Base-by-base conservation (phyloP, 2,113 vertebrate species). In the Pituophis catenifer region DNA sequence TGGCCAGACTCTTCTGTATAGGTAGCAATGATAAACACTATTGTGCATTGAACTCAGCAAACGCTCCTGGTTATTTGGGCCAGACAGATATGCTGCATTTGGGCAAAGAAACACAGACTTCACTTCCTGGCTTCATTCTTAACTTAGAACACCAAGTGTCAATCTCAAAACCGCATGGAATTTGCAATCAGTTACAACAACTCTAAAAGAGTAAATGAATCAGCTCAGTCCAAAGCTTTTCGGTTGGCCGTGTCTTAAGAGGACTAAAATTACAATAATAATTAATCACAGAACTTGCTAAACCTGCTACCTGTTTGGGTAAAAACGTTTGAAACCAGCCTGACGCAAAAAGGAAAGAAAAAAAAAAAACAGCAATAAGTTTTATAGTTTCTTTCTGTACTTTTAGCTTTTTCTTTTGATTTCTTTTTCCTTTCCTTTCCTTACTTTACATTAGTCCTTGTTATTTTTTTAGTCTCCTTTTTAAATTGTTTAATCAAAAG, bases 161-260 rank as follows among this genome's bases (percentile, higher is more conserved):
- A 86, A 19, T 94, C 90, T 91, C 53, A 6, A 15, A 93, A 88
- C 59, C 89, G 21, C 50, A 93, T 88, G 91, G 91, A 53, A 91
- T 91, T 91, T 11, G 89, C 52, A 57, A 50, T 57, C 75, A 92
- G 58, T 29, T 29, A 9, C 29, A 90, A 17, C n/a, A 70, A 93
- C 89, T 93, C 94, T 54, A 94, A 70, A n/a, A 9, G 62, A 65
- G 94, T 53, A 93, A 92, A 90, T 58, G 57, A 95, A 89, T 50
- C 91, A 44, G n/a, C 7, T 86, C 21, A 1, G 81, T 89, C 91
- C 38, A 88, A 93, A 19, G 44, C 0, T 8, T 90, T 94, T 95
- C 91, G 75, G 13, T 1, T 12, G 44, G 15, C 91, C 17, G 54
- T 87, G 93, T 94, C 89, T 92, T 93, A 92, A 44, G 75, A 8